Evolutionary conservation across 2,797 vertebrate species (phyloP), one percentile per base, ranked within the genome.

Genomic region (Fratercula arctica): DNA sequence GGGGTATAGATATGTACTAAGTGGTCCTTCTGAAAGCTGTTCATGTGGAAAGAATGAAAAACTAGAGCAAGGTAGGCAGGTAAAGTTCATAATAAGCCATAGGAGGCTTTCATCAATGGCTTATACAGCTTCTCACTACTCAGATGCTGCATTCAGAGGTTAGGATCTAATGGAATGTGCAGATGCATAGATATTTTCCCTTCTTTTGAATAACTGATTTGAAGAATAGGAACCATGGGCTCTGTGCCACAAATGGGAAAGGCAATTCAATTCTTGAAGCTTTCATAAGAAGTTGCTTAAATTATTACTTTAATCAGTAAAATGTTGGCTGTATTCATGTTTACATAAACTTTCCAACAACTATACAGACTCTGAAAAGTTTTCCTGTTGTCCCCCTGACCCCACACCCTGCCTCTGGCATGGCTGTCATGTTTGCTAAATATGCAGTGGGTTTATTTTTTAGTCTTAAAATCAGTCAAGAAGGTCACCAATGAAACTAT

Each of bases 81-180:
- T 77, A 96, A 92, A 85, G 92, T 35, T 94, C 50, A 5, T 70
- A 87, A 93, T 60, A 89, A 85, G 56, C 93, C 87, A 35, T 14
- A 78, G 74, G 48, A 87, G 90, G 50, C 63, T 95, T 75, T 89
- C 88, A 51, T 56, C 88, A 26, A 91, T 94, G 93, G 84, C 82
- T 96, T 97, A 94, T 90, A 63, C 94, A 95, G 94, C 70, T 94
- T 95, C 84, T 72, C 66, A n/a, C 93, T 83, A 54, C 94, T 96
- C 82, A 37, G 87, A 92, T 92, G 86, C 73, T 95, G 88, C 85
- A 79, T 95, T 90, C 88, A 81, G 88, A 94, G 75, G 88, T 93
- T 76, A 69, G 89, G 79, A n/a, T 87, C 78, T 94, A 96, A 97
- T 92, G 89, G 88, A 69, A 93, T 95, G 77, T 95, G 79, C 94